phyloP scores from a whole-genome alignment of 2,888 invertebrate species.

The Asteroscopus sphinx region DNA sequence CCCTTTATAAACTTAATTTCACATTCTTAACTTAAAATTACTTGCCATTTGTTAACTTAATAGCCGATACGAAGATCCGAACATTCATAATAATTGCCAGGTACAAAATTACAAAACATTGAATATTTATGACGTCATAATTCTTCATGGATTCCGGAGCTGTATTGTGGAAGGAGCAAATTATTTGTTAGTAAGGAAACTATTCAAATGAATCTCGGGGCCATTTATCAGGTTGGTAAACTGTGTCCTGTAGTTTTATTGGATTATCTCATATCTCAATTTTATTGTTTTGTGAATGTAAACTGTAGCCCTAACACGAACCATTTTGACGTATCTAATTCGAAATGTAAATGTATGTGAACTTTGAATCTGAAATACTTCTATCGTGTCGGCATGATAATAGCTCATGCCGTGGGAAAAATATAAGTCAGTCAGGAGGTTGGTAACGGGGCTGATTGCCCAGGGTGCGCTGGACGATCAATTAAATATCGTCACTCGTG shows the following conservation, averaged over 20 bases:
- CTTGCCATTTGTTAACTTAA: slow-evolving; percentile 38
- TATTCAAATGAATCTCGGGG: slow-evolving; percentile 57
- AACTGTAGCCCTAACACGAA: too few relatives aligned
- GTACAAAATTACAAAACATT: slow-evolving; percentile 55
- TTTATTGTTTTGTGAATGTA: too few relatives aligned
- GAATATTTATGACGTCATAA: slow-evolving; percentile 58
- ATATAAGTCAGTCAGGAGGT: too few relatives aligned
- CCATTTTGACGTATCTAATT: too few relatives aligned
- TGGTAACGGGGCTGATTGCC: too few relatives aligned
- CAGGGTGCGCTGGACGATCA: too few relatives aligned
- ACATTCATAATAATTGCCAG: slow-evolving; percentile 56
- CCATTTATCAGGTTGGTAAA: slow-evolving; percentile 49
- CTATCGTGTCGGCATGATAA: too few relatives aligned
- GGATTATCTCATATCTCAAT: slow-evolving; percentile 15
- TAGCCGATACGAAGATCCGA: slow-evolving; percentile 46
- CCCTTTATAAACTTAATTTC: slow-evolving; percentile 8
- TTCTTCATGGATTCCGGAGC: slow-evolving; percentile 46
- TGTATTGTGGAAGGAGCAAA: slow-evolving; percentile 34
- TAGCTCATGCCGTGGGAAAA: too few relatives aligned
- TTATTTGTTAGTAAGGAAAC: slow-evolving; percentile 56
- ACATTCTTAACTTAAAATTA: slow-evolving; percentile 38
- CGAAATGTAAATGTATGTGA: slow-evolving; percentile 54
- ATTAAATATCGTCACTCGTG: too few relatives aligned
- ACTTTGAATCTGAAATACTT: too few relatives aligned
- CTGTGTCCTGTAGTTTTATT: slow-evolving; percentile 20